A percentile compares a stretch with the other conserved stretches of the same genome.
phyloP scores from a whole-genome alignment of 2,113 vertebrate species.

The Pelobates fuscus region DNA sequence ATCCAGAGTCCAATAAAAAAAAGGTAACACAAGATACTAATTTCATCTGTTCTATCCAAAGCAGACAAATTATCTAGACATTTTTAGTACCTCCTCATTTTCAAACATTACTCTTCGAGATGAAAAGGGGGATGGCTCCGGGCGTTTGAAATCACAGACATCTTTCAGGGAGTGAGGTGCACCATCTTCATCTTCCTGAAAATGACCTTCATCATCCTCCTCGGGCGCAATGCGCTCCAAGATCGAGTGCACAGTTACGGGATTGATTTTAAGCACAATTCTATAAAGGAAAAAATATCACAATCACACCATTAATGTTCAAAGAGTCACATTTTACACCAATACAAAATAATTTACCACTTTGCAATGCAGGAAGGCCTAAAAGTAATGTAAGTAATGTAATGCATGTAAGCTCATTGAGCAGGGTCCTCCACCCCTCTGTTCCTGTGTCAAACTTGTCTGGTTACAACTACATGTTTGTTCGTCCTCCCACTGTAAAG shows the following conservation, averaged over 20 bases:
- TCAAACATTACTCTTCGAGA: constrained; percentile 98
- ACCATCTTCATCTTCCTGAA: constrained; percentile 92
- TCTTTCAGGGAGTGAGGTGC: constrained; percentile 93
- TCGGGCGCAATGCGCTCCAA: constrained; percentile 87
- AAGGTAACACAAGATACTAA: no score
- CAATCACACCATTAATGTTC: constrained; percentile 42
- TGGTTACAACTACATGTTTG: no score
- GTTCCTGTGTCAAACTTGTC: no score
- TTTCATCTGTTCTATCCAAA: no score
- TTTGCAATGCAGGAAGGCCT: background rate
- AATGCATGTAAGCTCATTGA: no score
- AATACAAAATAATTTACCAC: no score
- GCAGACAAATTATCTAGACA: no score
- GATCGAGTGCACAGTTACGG: constrained; percentile 91
- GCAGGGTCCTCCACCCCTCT: no score
- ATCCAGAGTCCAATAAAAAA: no score
- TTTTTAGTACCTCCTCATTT: constrained; percentile 86
- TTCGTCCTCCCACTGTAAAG: no score
- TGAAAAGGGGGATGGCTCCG: constrained; percentile 94
- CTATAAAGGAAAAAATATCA: constrained; percentile 63
- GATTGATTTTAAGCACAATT: constrained; percentile 91
- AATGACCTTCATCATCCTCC: constrained; percentile 87
- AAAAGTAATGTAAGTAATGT: background rate
- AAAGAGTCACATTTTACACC: no score
- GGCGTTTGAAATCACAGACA: constrained; percentile 92